Conservation (phyloP, 2,888 invertebrate species). For the Diarsia dahlii region DNA sequence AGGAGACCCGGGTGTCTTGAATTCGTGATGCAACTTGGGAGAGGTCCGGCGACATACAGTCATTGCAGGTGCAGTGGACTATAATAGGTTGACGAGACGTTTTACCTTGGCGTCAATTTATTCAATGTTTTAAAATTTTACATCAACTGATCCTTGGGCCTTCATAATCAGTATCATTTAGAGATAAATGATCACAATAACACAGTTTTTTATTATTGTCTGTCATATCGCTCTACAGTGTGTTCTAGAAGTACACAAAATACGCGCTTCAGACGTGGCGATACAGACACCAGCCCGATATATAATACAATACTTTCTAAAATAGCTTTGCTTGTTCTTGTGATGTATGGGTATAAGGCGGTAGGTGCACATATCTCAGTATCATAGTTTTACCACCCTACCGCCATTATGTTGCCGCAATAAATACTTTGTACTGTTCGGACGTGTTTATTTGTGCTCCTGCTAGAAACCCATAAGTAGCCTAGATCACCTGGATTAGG, state of each 20-base stretch:
- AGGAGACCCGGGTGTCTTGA: neutral
- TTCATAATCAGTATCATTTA: neutral
- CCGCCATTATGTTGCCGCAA: too few species aligned
- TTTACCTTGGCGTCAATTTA: neutral
- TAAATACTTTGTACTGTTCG: too few species aligned
- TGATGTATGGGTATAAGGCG: too few species aligned
- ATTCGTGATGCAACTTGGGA: neutral
- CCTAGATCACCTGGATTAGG: too few species aligned
- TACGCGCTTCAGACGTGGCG: too few species aligned
- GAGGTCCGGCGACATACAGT: neutral
- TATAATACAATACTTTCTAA: neutral
- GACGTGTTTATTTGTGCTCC: too few species aligned
- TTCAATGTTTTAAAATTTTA: neutral
- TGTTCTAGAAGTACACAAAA: too few species aligned
- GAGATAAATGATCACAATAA: too few species aligned
- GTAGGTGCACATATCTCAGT: too few species aligned
- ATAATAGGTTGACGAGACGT: neutral
- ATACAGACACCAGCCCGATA: too few species aligned
- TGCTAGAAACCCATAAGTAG: too few species aligned
- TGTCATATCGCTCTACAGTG: neutral
- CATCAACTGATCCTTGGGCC: neutral
- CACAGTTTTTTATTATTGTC: neutral
- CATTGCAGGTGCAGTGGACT: neutral
- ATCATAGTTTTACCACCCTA: too few species aligned
- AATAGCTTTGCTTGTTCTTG: neutral